Percentiles rank a stretch among this genome's conserved stretches.
phyloP scores from a whole-genome alignment of 2,888 invertebrate genomes.

The Tiphia femorata region DNA sequence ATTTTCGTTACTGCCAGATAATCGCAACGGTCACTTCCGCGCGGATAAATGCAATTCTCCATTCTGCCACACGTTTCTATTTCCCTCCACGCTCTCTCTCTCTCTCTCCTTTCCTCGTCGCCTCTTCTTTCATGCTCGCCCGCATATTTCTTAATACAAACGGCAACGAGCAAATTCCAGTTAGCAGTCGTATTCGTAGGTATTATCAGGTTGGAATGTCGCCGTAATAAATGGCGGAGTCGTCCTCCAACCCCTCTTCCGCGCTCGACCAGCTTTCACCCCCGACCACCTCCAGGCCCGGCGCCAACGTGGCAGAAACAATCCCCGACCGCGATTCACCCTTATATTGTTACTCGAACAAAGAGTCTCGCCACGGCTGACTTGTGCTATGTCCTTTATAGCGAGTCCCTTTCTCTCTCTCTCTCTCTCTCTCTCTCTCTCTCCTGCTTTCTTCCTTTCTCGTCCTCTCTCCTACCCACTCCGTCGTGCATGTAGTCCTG shows the following conservation, averaged over 20 bases:
- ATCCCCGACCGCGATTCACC: conserved; percentile 58
- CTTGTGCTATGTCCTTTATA: conserved; percentile 58
- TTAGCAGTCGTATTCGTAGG: conserved; percentile 52
- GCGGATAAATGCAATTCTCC: too few relatives aligned
- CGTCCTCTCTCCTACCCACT: conserved; percentile 1
- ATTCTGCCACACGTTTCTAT: too few relatives aligned
- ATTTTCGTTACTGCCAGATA: too few relatives aligned
- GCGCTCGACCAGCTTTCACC: neutral
- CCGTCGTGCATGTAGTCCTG: conserved; percentile 19
- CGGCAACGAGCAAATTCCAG: conserved; percentile 43
- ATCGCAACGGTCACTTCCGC: too few relatives aligned
- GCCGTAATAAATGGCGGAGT: conserved; percentile 64
- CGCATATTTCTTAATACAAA: conserved; percentile 32
- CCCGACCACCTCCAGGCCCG: conserved; percentile 1
- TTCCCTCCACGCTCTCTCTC: too few relatives aligned
- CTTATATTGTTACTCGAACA: conserved; percentile 66
- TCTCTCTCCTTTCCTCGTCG: too few relatives aligned
- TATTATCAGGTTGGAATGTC: conserved; percentile 66
- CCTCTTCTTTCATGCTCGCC: too few relatives aligned
- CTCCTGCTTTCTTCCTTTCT: too few relatives aligned
- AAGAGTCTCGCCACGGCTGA: conserved; percentile 62
- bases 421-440: too few relatives aligned
- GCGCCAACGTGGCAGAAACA: conserved; percentile 36
- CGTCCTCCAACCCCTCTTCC: conserved; percentile 37
- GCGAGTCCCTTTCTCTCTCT: conserved; percentile 42